Percentiles rank a stretch among this genome's conserved stretches.
Evolutionary conservation across 2,113 vertebrate genomes (phyloP).

Genomic region (Mesitornis unicolor): DNA sequence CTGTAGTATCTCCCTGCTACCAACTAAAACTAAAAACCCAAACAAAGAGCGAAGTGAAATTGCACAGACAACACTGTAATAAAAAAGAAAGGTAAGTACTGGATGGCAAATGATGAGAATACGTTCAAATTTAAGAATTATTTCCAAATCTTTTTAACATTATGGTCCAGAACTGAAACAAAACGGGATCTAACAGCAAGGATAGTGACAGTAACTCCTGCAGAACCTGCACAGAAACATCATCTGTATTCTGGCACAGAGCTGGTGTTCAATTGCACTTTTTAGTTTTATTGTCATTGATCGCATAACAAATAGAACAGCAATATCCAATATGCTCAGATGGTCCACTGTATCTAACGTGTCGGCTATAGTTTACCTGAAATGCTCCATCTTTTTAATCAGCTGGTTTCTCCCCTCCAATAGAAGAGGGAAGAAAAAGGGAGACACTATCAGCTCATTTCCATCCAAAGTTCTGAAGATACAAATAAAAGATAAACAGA

Average conservation of each 20-base stretch:
- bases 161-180: background rate
- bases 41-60: background rate
- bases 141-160: background rate
- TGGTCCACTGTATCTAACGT: background rate
- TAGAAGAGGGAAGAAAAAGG: background rate
- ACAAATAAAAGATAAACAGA: background rate
- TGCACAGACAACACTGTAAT: background rate
- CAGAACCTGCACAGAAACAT: background rate
- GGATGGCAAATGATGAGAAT: background rate
- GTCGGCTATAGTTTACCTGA: background rate
- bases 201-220: background rate
- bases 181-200: background rate
- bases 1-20: background rate
- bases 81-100: background rate
- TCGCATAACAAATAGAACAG: background rate
- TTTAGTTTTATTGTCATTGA: background rate
- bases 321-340: background rate
- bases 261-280: background rate
- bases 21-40: background rate
- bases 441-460: background rate
- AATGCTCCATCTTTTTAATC: background rate
- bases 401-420: background rate
- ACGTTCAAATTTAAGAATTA: background rate
- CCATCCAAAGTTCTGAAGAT: background rate
- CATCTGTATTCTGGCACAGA: background rate